A percentile compares a stretch with the other conserved stretches of the same genome.
Evolutionary conservation across 2,797 vertebrate genomes (phyloP).

Genomic region (Sebastiscus tertius): DNA sequence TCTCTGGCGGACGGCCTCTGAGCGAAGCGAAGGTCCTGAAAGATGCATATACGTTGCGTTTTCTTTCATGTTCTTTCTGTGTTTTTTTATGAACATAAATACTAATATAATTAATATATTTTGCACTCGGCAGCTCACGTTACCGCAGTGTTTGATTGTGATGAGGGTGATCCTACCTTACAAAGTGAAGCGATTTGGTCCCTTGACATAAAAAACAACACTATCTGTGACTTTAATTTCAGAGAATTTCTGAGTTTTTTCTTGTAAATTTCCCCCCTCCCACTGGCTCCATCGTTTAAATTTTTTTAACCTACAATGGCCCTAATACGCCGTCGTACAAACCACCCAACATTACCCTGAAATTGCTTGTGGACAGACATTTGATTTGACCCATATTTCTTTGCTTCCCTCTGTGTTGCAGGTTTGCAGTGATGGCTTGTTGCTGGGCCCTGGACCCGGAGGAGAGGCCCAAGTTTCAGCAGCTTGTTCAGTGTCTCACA

Average conservation of each 20-base stretch:
- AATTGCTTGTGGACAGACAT: neutral
- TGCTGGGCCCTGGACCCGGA: slow-evolving; percentile 98
- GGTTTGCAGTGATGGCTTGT: slow-evolving; percentile 99
- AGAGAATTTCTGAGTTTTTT: too few relatives aligned
- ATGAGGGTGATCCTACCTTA: too few relatives aligned
- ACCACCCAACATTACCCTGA: too few relatives aligned
- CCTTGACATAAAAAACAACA: neutral
- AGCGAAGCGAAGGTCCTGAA: neutral
- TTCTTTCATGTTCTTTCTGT: neutral
- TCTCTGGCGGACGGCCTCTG: neutral
- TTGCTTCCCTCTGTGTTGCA: slow-evolving; percentile 54
- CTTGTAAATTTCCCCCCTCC: too few relatives aligned
- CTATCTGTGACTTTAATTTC: too few relatives aligned
- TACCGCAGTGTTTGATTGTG: too few relatives aligned
- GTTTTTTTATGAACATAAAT: neutral
- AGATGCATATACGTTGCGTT: neutral
- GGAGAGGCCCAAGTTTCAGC: slow-evolving; percentile 98
- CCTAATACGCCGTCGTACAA: neutral
- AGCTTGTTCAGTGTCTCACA: slow-evolving; percentile 98
- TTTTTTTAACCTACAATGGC: neutral
- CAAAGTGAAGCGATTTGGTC: neutral
- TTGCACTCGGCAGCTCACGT: too few relatives aligned
- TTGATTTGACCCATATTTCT: neutral
- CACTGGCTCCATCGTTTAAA: too few relatives aligned
- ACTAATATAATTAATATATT: neutral